phyloP scores from a whole-genome alignment of 2,797 vertebrate genomes.

The Fundulus diaphanus region DNA sequence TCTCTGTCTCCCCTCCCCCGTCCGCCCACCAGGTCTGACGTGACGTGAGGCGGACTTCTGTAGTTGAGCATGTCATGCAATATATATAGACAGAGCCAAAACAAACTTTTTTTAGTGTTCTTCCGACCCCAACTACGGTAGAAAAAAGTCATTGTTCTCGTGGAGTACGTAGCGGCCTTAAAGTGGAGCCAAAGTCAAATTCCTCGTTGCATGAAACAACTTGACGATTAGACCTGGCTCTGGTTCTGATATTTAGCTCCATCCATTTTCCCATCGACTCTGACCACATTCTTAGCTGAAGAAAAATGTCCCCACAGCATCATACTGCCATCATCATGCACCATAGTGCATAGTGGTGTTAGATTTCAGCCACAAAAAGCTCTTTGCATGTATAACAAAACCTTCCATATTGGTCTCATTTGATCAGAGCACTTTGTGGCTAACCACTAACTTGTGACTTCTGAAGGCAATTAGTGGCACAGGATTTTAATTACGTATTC shows the following conservation, averaged over 20 bases:
- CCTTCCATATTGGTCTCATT: neutral
- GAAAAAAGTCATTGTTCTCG: too few species aligned
- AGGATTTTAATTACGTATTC: neutral
- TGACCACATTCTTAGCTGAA: neutral
- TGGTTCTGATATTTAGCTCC: neutral
- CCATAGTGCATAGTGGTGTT: neutral
- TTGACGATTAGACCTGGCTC: too few species aligned
- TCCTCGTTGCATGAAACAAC: too few species aligned
- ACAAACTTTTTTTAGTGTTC: too few species aligned
- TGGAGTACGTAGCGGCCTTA: too few species aligned
- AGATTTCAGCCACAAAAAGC: neutral
- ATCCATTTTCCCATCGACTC: neutral
- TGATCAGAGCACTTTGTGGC: neutral
- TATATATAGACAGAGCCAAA: too few species aligned
- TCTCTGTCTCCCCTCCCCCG: too few species aligned
- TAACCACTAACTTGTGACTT: neutral
- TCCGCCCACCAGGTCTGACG: too few species aligned
- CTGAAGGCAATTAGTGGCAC: neutral
- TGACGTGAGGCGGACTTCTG: too few species aligned
- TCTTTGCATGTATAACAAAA: neutral
- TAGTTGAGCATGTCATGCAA: too few species aligned
- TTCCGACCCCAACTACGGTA: too few species aligned
- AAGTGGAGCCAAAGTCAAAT: too few species aligned
- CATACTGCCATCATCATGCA: neutral
- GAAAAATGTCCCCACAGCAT: neutral